Evolutionary conservation across 2,797 vertebrate genomes (phyloP).

Genomic region (Phalloptychus januarius): DNA sequence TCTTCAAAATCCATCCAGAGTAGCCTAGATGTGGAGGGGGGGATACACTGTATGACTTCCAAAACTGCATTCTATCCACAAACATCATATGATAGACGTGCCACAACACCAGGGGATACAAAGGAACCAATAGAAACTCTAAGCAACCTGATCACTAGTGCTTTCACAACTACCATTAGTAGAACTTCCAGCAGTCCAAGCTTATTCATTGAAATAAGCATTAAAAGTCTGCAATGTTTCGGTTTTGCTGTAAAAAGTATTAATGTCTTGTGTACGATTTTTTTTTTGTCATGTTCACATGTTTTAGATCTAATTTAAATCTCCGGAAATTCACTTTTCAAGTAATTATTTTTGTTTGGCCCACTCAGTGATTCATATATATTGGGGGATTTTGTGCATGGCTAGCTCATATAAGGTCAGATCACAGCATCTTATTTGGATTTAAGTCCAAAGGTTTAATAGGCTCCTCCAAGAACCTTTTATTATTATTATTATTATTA

Average conservation of each 20-base stretch:
- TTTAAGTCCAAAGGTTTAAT: neutral
- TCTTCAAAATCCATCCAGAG: slow-evolving; percentile 8
- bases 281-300: neutral
- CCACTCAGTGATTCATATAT: neutral
- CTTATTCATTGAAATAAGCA: neutral
- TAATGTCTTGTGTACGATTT: neutral
- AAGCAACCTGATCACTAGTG: neutral
- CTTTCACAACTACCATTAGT: neutral
- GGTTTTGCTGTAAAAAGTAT: neutral
- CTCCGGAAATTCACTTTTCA: neutral
- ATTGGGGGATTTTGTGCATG: neutral
- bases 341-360: neutral
- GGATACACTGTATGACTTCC: neutral
- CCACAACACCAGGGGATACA: neutral
- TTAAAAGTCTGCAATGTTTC: neutral
- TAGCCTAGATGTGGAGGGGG: neutral
- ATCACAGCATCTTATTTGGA: neutral
- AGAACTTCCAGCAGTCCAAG: neutral
- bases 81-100: neutral
- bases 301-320: neutral
- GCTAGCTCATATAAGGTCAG: neutral
- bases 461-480: neutral
- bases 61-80: neutral
- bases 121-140: neutral
- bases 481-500: neutral